Conservation (phyloP, 2,797 vertebrate species). For the Phoeniculus purpureus region DNA sequence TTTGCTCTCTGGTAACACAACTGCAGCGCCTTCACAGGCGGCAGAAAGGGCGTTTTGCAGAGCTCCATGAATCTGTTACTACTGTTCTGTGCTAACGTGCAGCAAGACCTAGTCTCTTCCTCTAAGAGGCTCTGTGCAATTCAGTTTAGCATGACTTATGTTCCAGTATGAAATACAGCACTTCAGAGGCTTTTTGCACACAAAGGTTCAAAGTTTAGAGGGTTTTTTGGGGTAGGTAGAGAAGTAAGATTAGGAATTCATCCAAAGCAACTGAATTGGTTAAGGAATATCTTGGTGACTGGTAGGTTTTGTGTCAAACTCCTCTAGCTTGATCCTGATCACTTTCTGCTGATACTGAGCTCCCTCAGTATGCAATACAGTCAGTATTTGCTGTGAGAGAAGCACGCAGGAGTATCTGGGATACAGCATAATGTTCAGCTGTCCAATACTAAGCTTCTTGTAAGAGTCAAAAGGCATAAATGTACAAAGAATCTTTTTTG, state of each 20-base stretch:
- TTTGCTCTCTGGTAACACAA: background rate
- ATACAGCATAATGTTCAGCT: background rate
- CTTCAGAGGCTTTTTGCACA: background rate
- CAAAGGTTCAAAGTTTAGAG: background rate
- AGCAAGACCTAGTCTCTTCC: background rate
- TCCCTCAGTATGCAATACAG: background rate
- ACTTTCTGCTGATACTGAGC: background rate
- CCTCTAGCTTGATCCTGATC: background rate
- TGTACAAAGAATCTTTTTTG: background rate
- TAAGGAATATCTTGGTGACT: background rate
- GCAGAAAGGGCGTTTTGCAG: background rate
- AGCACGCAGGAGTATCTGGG: background rate
- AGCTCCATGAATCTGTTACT: background rate
- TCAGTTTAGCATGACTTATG: background rate
- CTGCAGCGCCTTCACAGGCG: background rate
- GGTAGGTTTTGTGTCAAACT: background rate
- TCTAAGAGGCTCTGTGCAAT: background rate
- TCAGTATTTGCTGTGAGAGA: background rate
- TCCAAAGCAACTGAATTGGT: background rate
- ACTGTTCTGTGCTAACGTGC: background rate
- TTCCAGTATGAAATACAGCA: background rate
- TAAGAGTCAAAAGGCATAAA: background rate
- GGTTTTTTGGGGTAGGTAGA: background rate
- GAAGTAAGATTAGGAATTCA: background rate
- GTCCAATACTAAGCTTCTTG: background rate